A percentile compares a stretch with the other conserved stretches of the same genome.
phyloP scores from a whole-genome alignment of 2,797 vertebrate genomes.

The Acrossocheilus wenchowensis region DNA sequence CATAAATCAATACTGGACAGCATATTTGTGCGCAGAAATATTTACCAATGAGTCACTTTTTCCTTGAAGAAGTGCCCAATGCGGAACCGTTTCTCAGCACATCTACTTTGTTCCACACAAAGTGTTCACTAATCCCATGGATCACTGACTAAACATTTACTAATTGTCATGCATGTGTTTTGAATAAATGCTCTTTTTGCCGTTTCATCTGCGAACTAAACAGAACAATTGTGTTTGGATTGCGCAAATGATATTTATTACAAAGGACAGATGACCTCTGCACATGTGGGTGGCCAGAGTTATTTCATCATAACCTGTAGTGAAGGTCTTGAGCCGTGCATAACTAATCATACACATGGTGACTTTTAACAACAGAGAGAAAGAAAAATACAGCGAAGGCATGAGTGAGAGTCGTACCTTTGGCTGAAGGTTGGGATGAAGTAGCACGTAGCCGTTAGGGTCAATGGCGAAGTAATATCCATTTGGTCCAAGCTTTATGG shows the following conservation, averaged over 20 bases:
- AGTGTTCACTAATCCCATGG: constrained; percentile 35
- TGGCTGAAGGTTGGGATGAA: constrained; percentile 96
- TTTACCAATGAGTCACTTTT: constrained; percentile 44
- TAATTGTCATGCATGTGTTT: constrained; percentile 3
- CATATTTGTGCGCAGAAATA: background rate
- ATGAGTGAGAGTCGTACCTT: constrained; percentile 77
- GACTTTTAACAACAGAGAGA: background rate
- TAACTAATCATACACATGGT: background rate
- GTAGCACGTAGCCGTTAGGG: constrained; percentile 95
- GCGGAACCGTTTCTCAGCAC: background rate
- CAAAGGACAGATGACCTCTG: constrained; percentile 5
- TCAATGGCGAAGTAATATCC: constrained; percentile 99
- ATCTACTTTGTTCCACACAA: background rate
- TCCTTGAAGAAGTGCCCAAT: constrained; percentile 28
- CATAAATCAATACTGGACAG: constrained; percentile 4
- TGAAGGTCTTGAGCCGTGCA: background rate
- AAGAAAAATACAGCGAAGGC: background rate
- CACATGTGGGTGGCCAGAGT: constrained; percentile 1
- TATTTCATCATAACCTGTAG: constrained; percentile 20
- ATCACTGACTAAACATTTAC: constrained; percentile 47
- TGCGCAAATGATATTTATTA: constrained; percentile 19
- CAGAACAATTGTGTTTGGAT: constrained; percentile 34
- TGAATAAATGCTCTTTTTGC: constrained; percentile 6
- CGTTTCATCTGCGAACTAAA: constrained; percentile 21
- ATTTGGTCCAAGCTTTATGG: constrained; percentile 90